phyloP scores from a whole-genome alignment of 2,888 invertebrate genomes.

The Synanthedon andrenaeformis region DNA sequence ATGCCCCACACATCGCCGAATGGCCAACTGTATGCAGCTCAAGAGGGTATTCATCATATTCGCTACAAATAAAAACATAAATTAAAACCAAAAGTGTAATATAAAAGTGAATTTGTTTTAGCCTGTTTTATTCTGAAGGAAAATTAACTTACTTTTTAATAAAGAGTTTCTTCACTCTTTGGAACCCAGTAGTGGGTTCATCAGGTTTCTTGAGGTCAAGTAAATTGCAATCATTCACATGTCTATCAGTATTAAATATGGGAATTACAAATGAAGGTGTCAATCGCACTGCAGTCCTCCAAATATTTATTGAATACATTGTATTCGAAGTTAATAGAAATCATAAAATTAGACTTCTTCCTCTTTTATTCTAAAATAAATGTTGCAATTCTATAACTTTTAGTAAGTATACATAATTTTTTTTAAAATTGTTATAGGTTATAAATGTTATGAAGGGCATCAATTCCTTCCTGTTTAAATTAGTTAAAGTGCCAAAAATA shows the following conservation, averaged over 20 bases:
- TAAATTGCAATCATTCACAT: constrained; percentile 29
- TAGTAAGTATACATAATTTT: no score
- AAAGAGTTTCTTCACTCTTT: constrained; percentile 62
- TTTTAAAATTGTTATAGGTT: no score
- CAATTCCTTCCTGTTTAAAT: no score
- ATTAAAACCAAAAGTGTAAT: background rate
- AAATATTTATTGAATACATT: constrained; percentile 16
- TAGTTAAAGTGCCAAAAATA: no score
- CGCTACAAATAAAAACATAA: constrained; percentile 57
- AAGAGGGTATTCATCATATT: constrained; percentile 71
- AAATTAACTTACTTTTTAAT: constrained; percentile 43
- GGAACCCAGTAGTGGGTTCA: constrained; percentile 48
- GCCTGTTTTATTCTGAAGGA: background rate
- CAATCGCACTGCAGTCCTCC: constrained; percentile 33
- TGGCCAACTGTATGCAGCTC: constrained; percentile 74
- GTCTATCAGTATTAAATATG: constrained; percentile 19
- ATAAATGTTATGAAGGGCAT: no score
- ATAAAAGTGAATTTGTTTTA: background rate
- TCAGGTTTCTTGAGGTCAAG: constrained; percentile 8
- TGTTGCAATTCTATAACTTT: no score
- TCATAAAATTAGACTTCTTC: no score
- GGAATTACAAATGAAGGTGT: constrained; percentile 34
- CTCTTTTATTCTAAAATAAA: no score
- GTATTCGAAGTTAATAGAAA: background rate
- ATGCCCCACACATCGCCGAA: constrained; percentile 67